Evolutionary conservation across 1,140 invertebrate species (phyloP).

Genomic region (Zophobas atratus): DNA sequence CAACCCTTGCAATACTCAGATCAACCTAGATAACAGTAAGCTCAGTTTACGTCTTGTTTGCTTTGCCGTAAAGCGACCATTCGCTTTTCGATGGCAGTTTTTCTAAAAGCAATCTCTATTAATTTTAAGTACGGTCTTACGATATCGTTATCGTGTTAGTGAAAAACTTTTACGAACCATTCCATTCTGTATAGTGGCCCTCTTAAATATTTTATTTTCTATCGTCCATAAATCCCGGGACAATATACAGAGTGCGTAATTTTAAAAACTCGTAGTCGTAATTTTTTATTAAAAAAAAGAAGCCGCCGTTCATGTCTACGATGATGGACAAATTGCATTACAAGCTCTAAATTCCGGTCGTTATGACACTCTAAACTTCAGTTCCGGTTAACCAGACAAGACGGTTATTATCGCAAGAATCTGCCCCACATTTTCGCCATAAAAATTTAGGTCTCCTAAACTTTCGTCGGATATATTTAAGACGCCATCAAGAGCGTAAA

Average conservation of each 20-base stretch:
- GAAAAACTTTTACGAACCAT: constrained; percentile 24
- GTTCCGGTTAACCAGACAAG: background rate
- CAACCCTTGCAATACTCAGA: background rate
- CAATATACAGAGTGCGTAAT: constrained; percentile 24
- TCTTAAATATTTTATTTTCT: constrained; percentile 26
- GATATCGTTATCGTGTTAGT: constrained; percentile 11
- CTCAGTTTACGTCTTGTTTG: constrained; percentile 1
- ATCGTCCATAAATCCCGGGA: constrained; percentile 12
- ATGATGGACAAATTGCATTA: constrained; percentile 16
- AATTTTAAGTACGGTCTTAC: constrained; percentile 20
- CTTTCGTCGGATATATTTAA: too few species aligned
- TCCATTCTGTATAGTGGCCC: background rate
- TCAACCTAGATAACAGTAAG: background rate
- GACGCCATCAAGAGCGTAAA: too few species aligned
- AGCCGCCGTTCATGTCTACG: background rate
- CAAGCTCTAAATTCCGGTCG: constrained; percentile 11
- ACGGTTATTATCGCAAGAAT: background rate
- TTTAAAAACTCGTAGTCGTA: background rate
- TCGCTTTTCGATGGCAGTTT: background rate
- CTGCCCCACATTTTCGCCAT: background rate
- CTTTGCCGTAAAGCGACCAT: background rate
- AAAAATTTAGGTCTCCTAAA: background rate
- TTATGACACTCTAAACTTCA: constrained; percentile 8
- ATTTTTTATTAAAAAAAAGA: constrained; percentile 5
- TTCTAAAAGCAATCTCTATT: constrained; percentile 11